A percentile compares a stretch with the other conserved stretches of the same genome.
phyloP scores from a whole-genome alignment of 2,113 vertebrate species.

The Ginglymostoma cirratum region DNA sequence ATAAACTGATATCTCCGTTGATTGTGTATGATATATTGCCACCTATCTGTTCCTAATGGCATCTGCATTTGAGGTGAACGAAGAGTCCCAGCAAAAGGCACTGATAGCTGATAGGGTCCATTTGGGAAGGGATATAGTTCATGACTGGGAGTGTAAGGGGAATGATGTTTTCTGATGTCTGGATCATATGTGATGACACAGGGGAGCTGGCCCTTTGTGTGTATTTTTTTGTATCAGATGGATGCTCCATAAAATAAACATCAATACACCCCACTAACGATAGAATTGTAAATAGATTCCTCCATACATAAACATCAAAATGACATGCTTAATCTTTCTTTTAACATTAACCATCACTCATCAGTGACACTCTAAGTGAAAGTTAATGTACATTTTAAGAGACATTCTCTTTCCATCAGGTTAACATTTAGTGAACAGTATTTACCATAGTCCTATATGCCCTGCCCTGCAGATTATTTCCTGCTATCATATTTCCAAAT shows the following conservation, averaged over 20 bases:
- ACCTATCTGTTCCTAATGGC: background rate
- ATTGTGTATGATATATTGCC: too few species aligned
- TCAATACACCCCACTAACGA: background rate
- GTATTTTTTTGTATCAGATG: background rate
- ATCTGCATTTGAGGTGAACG: background rate
- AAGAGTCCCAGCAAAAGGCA: background rate
- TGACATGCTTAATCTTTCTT: background rate
- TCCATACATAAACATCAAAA: slow-evolving; percentile 28
- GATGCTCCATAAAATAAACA: slow-evolving; percentile 16
- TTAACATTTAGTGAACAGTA: background rate
- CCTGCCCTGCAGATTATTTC: background rate
- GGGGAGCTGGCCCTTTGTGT: background rate
- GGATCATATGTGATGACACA: background rate
- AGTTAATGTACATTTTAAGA: background rate
- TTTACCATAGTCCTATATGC: background rate
- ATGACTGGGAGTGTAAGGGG: background rate
- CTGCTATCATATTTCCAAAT: background rate
- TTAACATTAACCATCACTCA: slow-evolving; percentile 8
- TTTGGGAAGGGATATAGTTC: background rate
- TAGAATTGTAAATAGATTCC: background rate
- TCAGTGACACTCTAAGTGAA: background rate
- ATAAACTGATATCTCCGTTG: too few species aligned
- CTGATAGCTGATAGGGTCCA: background rate
- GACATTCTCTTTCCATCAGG: background rate
- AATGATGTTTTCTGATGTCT: background rate